Conservation (phyloP, 2,797 vertebrate genomes). For the Coregonus ussuriensis region DNA sequence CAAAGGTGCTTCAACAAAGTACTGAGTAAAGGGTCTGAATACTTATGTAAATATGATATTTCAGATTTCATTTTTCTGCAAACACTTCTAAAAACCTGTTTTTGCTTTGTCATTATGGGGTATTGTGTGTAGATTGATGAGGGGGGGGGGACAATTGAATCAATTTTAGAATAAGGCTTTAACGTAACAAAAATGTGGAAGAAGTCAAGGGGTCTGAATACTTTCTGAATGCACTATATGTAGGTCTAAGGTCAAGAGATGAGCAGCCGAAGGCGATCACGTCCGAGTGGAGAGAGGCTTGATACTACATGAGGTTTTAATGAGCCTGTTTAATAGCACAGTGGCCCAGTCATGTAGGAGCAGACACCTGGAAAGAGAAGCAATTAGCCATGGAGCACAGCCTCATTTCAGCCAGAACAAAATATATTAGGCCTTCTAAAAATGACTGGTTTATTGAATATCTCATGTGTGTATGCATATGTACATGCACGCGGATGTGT, state of each 20-base stretch:
- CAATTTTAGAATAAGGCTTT: no score
- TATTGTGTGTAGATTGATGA: no score
- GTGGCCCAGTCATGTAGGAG: not conserved
- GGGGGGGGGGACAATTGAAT: no score
- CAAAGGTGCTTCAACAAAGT: no score
- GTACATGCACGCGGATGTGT: not conserved
- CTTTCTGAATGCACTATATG: no score
- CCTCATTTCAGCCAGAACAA: not conserved
- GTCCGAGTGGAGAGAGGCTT: not conserved
- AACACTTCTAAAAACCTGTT: no score
- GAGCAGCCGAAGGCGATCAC: not conserved
- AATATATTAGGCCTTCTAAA: not conserved
- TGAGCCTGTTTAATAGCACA: not conserved
- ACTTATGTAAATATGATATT: no score
- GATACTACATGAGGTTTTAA: not conserved
- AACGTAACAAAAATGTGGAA: no score
- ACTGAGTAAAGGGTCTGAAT: no score
- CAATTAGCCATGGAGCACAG: not conserved
- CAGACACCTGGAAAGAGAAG: not conserved
- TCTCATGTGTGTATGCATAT: not conserved
- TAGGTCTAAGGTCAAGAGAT: not conserved
- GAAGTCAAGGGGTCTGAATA: no score
- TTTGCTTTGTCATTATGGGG: no score
- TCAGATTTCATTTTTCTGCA: no score
- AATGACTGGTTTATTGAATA: not conserved